Conservation (phyloP, 2,113 vertebrate species). For the Perognathus longimembris region DNA sequence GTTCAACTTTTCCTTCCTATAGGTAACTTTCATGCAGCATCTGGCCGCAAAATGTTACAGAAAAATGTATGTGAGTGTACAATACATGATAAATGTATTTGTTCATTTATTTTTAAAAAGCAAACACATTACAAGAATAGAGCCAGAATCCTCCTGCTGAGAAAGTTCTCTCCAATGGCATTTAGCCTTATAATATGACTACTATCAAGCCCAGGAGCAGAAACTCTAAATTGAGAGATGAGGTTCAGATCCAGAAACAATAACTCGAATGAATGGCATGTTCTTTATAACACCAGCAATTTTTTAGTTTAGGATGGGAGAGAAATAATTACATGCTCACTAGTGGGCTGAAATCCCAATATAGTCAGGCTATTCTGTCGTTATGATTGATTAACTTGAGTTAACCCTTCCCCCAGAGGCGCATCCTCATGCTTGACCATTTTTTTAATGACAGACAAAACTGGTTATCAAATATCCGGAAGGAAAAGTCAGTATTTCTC, state of each 20-base stretch:
- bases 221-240: not conserved
- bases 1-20: not conserved
- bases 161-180: not conserved
- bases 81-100: not conserved
- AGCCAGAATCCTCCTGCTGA: not conserved
- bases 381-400: not conserved
- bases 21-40: not conserved
- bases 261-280: not conserved
- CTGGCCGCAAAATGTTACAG: not conserved
- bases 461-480: not conserved
- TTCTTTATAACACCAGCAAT: not conserved
- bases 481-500: not conserved
- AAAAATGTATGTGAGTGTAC: not conserved
- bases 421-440: not conserved
- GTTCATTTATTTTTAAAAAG: not conserved
- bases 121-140: not conserved
- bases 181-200: not conserved
- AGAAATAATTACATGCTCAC: not conserved
- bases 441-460: not conserved
- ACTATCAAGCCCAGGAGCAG: not conserved
- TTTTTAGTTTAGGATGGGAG: constrained; percentile 7
- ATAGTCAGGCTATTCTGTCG: not conserved
- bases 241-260: not conserved
- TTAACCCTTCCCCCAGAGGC: not conserved
- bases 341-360: not conserved